These are phyloP conservation scores for Charanyca ferruginea DNA, from an alignment of 2,888 invertebrate genomes.

Conservation along the genomic window DNA sequence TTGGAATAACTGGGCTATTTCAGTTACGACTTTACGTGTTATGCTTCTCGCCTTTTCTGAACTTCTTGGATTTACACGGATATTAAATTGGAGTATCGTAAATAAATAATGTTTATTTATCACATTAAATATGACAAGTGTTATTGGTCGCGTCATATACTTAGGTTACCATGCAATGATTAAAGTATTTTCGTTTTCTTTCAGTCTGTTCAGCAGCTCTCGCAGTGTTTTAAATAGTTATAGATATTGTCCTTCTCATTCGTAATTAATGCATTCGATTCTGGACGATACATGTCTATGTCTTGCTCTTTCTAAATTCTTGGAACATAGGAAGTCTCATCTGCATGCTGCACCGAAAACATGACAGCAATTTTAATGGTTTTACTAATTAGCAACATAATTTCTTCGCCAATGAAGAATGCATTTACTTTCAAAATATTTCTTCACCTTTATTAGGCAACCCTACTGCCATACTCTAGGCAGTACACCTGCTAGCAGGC, in stretches of 20 bases:
- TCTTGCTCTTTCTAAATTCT: conserved; percentile 12
- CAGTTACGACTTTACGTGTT: conserved; percentile 43
- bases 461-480: conserved; percentile 73
- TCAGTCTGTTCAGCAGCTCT: neutral
- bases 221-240: too few relatives aligned
- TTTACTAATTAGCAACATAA: conserved; percentile 38
- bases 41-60: conserved; percentile 19
- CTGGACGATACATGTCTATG: neutral
- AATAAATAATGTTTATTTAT: conserved; percentile 11
- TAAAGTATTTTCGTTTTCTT: neutral
- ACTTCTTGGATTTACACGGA: conserved; percentile 19
- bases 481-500: conserved; percentile 82
- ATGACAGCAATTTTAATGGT: conserved; percentile 34
- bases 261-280: neutral
- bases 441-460: conserved; percentile 48
- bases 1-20: conserved; percentile 27
- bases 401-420: conserved; percentile 31
- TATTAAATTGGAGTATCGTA: conserved; percentile 13
- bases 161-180: neutral
- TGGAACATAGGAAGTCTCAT: conserved; percentile 4
- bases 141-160: neutral
- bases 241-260: neutral
- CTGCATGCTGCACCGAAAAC: conserved; percentile 16
- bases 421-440: conserved; percentile 14
- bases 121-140: neutral